Conservation (phyloP, 2,797 vertebrate species). For the Hipposideros larvatus region DNA sequence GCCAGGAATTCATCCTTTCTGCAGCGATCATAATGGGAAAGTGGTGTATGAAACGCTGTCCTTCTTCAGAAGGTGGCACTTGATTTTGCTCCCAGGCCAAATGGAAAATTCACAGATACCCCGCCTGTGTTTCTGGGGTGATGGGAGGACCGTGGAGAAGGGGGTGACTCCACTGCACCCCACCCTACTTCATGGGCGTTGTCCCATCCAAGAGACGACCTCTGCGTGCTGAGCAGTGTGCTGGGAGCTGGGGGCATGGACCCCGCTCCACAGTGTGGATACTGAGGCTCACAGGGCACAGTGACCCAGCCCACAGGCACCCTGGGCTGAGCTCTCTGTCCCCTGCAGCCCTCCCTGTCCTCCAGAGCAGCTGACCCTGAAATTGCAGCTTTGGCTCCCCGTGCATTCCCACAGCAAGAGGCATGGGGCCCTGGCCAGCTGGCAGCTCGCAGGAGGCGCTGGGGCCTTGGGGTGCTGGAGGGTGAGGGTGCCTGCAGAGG, state of each 20-base stretch:
- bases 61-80: too few species aligned
- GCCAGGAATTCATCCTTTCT: neutral
- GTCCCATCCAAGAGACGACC: fast-evolving
- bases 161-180: neutral
- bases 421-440: fast-evolving
- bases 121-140: fast-evolving
- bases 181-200: fast-evolving
- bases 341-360: neutral
- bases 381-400: too few species aligned
- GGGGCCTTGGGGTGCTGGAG: neutral
- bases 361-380: neutral
- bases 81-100: neutral
- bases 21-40: fast-evolving
- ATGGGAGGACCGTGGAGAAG: fast-evolving
- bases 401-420: fast-evolving
- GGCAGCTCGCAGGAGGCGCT: neutral
- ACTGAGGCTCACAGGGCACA: fast-evolving
- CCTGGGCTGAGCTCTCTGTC: too few species aligned
- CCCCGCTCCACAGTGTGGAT: fast-evolving
- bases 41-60: fast-evolving
- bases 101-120: neutral
- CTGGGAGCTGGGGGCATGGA: fast-evolving
- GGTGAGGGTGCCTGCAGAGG: neutral
- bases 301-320: too few species aligned
- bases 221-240: fast-evolving